Evolutionary conservation across 2,113 vertebrate species (phyloP).

Genomic region (Phyllostomus discolor): DNA sequence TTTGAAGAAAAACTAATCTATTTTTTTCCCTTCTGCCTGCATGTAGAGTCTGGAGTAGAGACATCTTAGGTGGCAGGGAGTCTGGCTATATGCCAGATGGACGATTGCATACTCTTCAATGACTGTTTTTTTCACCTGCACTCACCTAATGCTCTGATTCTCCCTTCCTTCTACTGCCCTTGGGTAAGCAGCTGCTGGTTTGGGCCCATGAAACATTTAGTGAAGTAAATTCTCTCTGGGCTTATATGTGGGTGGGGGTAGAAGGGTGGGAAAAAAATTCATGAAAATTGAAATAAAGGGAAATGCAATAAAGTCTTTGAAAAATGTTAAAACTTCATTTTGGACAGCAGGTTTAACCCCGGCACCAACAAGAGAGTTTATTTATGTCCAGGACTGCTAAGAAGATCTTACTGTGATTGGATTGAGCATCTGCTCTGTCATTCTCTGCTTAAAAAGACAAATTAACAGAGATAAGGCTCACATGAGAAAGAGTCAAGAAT

Average conservation of each 20-base stretch:
- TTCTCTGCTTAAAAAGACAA: background rate
- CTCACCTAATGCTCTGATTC: slow-evolving; percentile 20
- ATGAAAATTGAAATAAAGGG: background rate
- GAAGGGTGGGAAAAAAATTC: background rate
- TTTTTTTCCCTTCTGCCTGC: background rate
- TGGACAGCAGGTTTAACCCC: background rate
- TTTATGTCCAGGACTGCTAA: background rate
- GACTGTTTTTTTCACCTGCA: background rate
- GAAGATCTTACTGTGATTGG: background rate
- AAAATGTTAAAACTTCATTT: background rate
- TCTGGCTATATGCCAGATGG: background rate
- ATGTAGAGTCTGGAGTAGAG: background rate
- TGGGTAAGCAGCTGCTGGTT: slow-evolving; percentile 33
- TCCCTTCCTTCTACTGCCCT: background rate
- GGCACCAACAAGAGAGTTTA: background rate
- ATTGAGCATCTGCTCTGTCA: background rate
- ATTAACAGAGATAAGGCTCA: background rate
- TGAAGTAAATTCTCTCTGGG: slow-evolving; percentile 11
- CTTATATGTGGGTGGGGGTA: background rate
- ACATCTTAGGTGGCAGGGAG: background rate
- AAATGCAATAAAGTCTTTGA: background rate
- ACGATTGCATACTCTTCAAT: slow-evolving; percentile 18
- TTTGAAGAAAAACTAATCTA: background rate
- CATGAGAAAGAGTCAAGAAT: background rate
- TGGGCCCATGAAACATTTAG: background rate